phyloP scores from a whole-genome alignment of 2,113 vertebrate genomes.

The Peucedramus taeniatus region DNA sequence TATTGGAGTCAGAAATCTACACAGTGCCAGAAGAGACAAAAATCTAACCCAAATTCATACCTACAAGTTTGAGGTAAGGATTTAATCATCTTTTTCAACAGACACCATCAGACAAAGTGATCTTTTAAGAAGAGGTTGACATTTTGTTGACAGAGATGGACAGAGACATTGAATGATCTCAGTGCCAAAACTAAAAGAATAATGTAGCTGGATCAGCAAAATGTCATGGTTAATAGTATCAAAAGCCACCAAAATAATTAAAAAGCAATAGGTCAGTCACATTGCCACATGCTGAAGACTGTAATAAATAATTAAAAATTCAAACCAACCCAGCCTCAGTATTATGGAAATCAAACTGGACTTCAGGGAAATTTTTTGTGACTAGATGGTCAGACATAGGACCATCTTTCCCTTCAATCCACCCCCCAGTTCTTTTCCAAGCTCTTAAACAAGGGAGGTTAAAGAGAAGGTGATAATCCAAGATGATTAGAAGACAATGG shows the following conservation, averaged over 20 bases:
- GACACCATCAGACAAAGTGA: background rate
- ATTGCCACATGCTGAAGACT: conserved; percentile 54
- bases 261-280: conserved; percentile 64
- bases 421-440: background rate
- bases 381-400: background rate
- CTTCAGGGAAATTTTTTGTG: conserved; percentile 33
- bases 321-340: conserved; percentile 49
- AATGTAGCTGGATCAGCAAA: conserved; percentile 45
- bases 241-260: conserved; percentile 68
- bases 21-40: background rate
- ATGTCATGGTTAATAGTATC: conserved; percentile 64
- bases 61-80: background rate
- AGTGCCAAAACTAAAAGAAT: conserved; percentile 15
- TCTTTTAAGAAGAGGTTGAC: conserved; percentile 11
- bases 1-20: conserved; percentile 20
- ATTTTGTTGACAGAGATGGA: conserved; percentile 56
- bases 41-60: conserved; percentile 22
- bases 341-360: conserved; percentile 60
- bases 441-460: background rate
- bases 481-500: background rate
- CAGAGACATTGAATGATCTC: conserved; percentile 32
- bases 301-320: conserved; percentile 73
- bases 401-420: background rate
- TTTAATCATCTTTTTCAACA: background rate
- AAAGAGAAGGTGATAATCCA: conserved; percentile 8